A percentile compares a stretch with the other conserved stretches of the same genome.
Conservation (phyloP, 2,888 invertebrate genomes). For the Hirtodrosophila trivittata region DNA sequence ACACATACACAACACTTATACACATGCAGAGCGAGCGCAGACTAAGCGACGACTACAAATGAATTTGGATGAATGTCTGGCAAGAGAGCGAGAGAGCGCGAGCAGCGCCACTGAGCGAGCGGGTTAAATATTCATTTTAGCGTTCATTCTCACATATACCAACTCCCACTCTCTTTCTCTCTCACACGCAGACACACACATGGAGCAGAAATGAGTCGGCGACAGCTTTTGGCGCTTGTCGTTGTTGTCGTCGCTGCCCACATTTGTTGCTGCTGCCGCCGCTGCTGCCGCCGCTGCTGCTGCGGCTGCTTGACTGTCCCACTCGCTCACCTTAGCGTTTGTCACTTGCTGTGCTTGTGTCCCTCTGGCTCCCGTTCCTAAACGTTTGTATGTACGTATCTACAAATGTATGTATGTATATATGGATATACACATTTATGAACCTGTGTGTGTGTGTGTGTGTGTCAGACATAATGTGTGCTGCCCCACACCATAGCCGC, state of each 20-base stretch:
- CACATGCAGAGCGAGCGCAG: conserved; percentile 44
- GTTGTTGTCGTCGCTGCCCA: conserved; percentile 46
- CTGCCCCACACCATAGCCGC: conserved; percentile 22
- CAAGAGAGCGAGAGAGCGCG: conserved; percentile 17
- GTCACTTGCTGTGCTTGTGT: conserved; percentile 41
- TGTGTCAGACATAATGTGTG: conserved; percentile 20
- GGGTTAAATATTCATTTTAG: conserved; percentile 52
- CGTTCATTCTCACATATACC: conserved; percentile 54
- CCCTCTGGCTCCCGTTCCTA: conserved; percentile 19
- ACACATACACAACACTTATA: conserved; percentile 18
- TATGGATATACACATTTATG: conserved; percentile 7
- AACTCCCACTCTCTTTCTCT: conserved; percentile 33
- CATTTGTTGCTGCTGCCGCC: conserved; percentile 13
- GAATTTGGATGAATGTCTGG: conserved; percentile 43
- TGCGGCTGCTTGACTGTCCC: conserved; percentile 33
- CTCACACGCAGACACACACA: conserved; percentile 6
- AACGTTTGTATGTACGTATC: conserved; percentile 1
- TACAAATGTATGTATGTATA: conserved; percentile 11
- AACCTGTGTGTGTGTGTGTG: conserved; percentile 12
- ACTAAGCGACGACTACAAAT: conserved; percentile 60
- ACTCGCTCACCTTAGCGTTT: conserved; percentile 48
- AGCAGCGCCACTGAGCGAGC: conserved; percentile 6
- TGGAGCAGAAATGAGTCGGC: neutral
- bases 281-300: conserved; percentile 50
- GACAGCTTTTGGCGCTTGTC: conserved; percentile 46